Percentiles rank a stretch among this genome's conserved stretches.
phyloP scores from a whole-genome alignment of 2,113 vertebrate genomes.

The Nesoenas mayeri region DNA sequence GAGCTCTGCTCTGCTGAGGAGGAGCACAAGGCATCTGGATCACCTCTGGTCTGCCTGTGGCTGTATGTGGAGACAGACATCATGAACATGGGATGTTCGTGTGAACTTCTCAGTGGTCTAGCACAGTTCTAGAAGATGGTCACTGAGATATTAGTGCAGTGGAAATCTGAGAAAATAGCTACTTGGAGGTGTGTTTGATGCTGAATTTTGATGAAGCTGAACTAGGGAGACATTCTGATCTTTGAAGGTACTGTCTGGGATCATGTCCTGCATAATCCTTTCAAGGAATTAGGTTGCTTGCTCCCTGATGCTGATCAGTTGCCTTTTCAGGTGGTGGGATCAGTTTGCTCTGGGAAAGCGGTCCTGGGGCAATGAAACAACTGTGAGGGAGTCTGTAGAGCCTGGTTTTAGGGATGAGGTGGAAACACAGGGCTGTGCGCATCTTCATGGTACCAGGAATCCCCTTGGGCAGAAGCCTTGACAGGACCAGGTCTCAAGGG shows the following conservation, averaged over 20 bases:
- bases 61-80: not conserved
- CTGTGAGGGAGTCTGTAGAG: not conserved
- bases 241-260: not conserved
- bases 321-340: not conserved
- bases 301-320: not conserved
- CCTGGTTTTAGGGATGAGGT: not conserved
- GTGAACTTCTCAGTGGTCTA: not conserved
- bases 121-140: not conserved
- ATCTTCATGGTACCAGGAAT: not conserved
- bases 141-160: not conserved
- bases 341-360: not conserved
- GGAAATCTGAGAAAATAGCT: not conserved
- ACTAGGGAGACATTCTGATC: rapidly evolving
- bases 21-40: not conserved
- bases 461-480: not conserved
- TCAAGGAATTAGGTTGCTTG: not conserved
- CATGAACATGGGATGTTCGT: rapidly evolving
- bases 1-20: not conserved
- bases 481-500: not conserved
- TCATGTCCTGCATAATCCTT: not conserved
- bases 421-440: not conserved
- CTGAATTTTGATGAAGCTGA: not conserved
- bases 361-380: not conserved
- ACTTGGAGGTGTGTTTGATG: not conserved
- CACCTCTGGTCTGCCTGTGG: not conserved